phyloP scores from a whole-genome alignment of 2,888 invertebrate genomes.

The Ophion ventricosus region DNA sequence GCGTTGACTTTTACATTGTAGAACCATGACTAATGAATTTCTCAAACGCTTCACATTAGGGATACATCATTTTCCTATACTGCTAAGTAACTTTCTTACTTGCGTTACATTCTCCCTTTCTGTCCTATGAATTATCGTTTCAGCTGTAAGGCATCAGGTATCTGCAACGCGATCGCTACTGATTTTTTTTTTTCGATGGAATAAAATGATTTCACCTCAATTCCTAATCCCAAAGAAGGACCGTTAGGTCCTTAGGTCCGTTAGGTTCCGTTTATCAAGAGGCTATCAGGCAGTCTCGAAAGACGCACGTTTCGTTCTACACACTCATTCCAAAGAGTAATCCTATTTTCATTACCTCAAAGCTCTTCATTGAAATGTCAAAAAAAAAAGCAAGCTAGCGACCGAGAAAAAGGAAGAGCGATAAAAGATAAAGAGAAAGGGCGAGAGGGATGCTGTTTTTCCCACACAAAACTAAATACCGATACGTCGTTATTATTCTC shows the following conservation, averaged over 20 bases:
- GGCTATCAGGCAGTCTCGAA: not conserved
- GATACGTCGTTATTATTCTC: slow-evolving; percentile 62
- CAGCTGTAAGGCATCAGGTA: not conserved
- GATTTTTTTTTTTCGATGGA: not conserved
- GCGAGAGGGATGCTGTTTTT: not conserved
- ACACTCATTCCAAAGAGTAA: not conserved
- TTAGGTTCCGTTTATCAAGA: slow-evolving; percentile 29
- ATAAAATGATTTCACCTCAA: not conserved
- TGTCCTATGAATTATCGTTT: not conserved
- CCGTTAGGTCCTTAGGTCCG: not conserved
- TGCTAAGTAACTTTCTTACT: not conserved
- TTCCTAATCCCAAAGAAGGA: not conserved
- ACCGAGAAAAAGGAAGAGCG: not conserved
- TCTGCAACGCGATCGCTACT: not conserved
- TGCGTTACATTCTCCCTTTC: not conserved
- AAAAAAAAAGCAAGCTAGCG: not conserved
- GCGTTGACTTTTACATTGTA: not conserved
- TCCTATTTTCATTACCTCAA: not conserved
- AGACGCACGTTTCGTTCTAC: not conserved
- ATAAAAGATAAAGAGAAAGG: slow-evolving; percentile 1
- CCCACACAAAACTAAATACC: slow-evolving; percentile 45
- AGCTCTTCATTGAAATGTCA: not conserved
- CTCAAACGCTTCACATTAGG: not conserved
- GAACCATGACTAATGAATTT: not conserved
- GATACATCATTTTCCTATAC: not conserved